These are phyloP conservation scores for Loris lydekkerianus DNA, from an alignment of 2,797 vertebrate species.

Conservation along the genomic window DNA sequence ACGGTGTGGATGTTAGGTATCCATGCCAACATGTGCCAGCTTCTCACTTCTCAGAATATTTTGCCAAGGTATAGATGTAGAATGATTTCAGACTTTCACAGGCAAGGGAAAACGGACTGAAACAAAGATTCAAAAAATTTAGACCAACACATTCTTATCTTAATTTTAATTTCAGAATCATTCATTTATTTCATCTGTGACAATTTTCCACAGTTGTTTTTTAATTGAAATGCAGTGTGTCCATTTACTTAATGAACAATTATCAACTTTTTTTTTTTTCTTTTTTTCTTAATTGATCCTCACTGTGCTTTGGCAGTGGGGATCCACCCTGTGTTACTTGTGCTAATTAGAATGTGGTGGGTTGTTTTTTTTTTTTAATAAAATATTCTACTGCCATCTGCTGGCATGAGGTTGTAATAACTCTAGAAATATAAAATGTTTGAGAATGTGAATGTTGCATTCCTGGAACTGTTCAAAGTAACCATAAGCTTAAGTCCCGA, in stretches of 20 bases:
- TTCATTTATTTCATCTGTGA: slow-evolving; percentile 37
- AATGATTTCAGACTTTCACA: slow-evolving; percentile 76
- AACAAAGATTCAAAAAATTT: slow-evolving; percentile 59
- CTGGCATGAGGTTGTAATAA: slow-evolving; percentile 35
- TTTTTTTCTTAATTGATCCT: neutral
- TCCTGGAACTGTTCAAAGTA: neutral
- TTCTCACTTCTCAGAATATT: slow-evolving; percentile 83
- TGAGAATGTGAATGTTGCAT: neutral
- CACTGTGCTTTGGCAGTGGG: neutral
- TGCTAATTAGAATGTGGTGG: neutral
- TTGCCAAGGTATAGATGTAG: slow-evolving; percentile 84
- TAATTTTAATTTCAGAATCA: slow-evolving; percentile 53
- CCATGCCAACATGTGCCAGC: slow-evolving; percentile 81
- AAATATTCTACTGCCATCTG: slow-evolving; percentile 81
- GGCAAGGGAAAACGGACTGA: slow-evolving; percentile 63
- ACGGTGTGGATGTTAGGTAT: slow-evolving; percentile 81
- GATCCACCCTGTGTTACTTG: neutral
- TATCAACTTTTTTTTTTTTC: neutral
- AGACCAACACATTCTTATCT: slow-evolving; percentile 35
- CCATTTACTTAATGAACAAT: slow-evolving; percentile 50
- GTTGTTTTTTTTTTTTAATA: slow-evolving; percentile 48
- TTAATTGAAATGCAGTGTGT: neutral
- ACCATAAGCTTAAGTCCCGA: neutral
- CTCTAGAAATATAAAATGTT: neutral
- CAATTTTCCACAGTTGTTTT: slow-evolving; percentile 30